Base-by-base conservation (phyloP, 2,888 invertebrate species). In the Drosophila mimica region DNA sequence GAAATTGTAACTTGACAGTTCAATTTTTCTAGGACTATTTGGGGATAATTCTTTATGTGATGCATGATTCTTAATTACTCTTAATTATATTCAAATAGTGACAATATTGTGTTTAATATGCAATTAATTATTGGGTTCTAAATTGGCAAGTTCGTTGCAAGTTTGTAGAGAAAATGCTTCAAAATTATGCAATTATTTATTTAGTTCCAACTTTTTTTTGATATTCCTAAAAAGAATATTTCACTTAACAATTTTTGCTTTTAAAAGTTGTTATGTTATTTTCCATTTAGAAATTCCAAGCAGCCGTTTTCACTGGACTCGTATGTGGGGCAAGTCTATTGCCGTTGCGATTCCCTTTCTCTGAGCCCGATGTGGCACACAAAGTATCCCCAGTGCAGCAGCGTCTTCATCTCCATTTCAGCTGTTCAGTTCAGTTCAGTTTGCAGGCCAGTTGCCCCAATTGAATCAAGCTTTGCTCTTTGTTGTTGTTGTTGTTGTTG, bases 391-490 rank as follows among this genome's bases (percentile, higher is more conserved):
- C 59, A 30, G 9, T 11, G 54, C 38, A 59, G 34, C 62, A 40
- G 57, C 70, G 62, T 70, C 69, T 65, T 61, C 74, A 60, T 48
- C 43, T 56, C 31, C 56, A 67, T 66, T 53, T 43, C 61, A 30
- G 34, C 36, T 49, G 28, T 28, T 17, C 13, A 31, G 48, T 34
- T 53, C 36, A 43, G 28, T 20, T 17, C 13, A 36, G 48, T 34
- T 53, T 53, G 48, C 13, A 60, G 61, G 68, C 69, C 74, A 66
- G 74, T 46, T 77, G 77, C 63, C 77, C 77, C 77, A 74, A 70
- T 77, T 77, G 77, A 70, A 64, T 48, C 56, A 30, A 64, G 77
- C 74, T 67, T 48, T 61, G 53, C 57, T 1, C 33, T 86, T 72
- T 43, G 40, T n/a, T 43, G 40, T 11, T 43, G n/a, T 40, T 40